Evolutionary conservation across 2,888 invertebrate species (phyloP).

Genomic region (Rotaria magnacalcarata): DNA sequence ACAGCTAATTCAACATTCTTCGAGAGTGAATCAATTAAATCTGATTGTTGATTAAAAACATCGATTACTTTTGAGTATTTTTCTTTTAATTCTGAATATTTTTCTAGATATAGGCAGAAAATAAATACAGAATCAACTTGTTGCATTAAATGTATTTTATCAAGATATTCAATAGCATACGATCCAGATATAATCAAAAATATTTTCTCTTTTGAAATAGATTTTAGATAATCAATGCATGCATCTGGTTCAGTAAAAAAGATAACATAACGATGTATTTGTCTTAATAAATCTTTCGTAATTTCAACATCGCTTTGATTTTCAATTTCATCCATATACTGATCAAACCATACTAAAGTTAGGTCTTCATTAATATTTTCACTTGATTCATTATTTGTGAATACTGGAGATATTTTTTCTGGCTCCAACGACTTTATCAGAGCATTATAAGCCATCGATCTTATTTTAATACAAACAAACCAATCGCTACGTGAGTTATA

Average conservation of each 20-base stretch:
- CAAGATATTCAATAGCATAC: not conserved
- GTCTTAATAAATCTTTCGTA: not conserved
- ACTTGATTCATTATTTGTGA: not conserved
- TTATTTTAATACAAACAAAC: not conserved
- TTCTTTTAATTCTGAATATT: not conserved
- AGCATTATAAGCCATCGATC: not conserved
- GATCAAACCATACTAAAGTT: not conserved
- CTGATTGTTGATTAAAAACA: not conserved
- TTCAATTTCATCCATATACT: not conserved
- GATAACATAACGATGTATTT: slow-evolving; percentile 15
- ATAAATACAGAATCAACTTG: slow-evolving; percentile 14
- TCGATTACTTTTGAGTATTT: not conserved
- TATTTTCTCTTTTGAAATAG: not conserved
- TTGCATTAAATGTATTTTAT: not conserved
- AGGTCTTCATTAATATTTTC: not conserved
- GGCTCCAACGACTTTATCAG: not conserved
- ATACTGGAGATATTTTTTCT: not conserved
- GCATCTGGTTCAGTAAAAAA: not conserved
- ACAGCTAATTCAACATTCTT: not conserved
- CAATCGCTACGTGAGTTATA: not conserved
- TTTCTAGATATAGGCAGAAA: not conserved
- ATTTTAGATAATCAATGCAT: not conserved
- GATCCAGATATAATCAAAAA: not conserved
- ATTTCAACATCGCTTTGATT: not conserved
- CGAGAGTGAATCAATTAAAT: not conserved